These are phyloP conservation scores for Talpa occidentalis DNA, from an alignment of 2,113 vertebrate species.

Conservation along the genomic window DNA sequence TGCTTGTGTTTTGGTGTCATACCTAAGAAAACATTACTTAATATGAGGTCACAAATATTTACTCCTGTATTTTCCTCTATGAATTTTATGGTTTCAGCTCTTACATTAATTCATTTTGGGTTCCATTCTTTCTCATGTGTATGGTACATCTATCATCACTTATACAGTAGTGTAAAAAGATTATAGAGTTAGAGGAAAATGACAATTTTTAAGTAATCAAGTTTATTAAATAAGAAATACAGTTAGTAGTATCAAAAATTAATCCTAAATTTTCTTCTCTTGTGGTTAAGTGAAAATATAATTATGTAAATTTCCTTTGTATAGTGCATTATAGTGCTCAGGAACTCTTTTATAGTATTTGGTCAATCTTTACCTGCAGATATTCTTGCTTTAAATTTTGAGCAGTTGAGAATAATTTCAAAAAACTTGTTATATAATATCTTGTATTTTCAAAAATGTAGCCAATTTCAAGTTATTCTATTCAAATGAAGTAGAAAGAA, in stretches of 20 bases:
- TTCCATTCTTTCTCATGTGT: too few species aligned
- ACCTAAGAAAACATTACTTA: too few species aligned
- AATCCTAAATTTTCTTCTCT: background rate
- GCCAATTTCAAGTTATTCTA: constrained; percentile 10
- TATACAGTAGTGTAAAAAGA: background rate
- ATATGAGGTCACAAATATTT: too few species aligned
- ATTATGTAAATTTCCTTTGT: background rate
- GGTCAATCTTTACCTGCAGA: background rate
- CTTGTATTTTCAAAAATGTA: background rate
- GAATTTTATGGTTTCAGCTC: too few species aligned
- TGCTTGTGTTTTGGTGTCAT: too few species aligned
- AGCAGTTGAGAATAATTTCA: background rate
- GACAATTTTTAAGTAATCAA: background rate
- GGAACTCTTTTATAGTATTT: background rate
- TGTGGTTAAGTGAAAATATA: background rate
- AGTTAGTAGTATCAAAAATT: constrained; percentile 1
- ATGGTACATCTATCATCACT: background rate
- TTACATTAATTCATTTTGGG: background rate
- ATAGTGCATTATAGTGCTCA: background rate
- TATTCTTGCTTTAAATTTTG: background rate
- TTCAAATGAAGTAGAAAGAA: background rate
- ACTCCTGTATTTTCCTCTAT: too few species aligned
- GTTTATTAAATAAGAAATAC: background rate
- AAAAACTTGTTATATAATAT: background rate
- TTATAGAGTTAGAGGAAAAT: background rate